Evolutionary conservation across 2,113 vertebrate genomes (phyloP), one percentile per base, ranked within the genome.

Genomic region (Sclerurus mexicanus): DNA sequence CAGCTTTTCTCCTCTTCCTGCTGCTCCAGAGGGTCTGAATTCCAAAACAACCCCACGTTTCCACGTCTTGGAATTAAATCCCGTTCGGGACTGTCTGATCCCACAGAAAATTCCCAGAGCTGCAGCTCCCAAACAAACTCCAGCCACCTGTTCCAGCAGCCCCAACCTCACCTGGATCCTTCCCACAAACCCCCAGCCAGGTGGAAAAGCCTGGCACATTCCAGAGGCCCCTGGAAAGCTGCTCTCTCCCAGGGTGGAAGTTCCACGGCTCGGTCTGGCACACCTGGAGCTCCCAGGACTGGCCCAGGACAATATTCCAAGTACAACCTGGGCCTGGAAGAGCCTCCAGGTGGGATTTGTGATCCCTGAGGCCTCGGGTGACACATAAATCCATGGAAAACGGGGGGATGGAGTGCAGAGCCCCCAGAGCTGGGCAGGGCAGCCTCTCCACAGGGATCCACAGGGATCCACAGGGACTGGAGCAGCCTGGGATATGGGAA

Each of bases 341-440:
- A 37, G 58, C 35, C n/a, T 59, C n/a, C 58, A 39, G 11, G 37
- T 13, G 18, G 60, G 60, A 63, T 40, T 28, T 14, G 39, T 4
- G 39, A 30, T 63, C 27, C 60, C 60, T 16, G 1, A 16, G 3
- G 2, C 6, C 52, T 33, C n/a, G 1, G 46, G 46, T 4, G 16
- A 3, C 42, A 10, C 20, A 39, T 10, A 49, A 60, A 73, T 0
- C 0, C 35, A 15, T 0, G 9, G 4, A 1, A 12, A 60, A 27
- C 1, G 0, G 30, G n/a, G 1, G 0, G 19, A 30, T 0, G 2
- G 47, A 8, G 47, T 12, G 4, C 5, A 56, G 23, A 13, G 28
- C 42, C 3, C 21, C 53, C 49, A 15, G 49, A 9, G 50, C 50
- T 52, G 50, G 27, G 27, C 50, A 28, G 50, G 50, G 50, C 50